Evolutionary conservation across 2,888 invertebrate species (phyloP).

Genomic region (Pseudococcus longispinus): DNA sequence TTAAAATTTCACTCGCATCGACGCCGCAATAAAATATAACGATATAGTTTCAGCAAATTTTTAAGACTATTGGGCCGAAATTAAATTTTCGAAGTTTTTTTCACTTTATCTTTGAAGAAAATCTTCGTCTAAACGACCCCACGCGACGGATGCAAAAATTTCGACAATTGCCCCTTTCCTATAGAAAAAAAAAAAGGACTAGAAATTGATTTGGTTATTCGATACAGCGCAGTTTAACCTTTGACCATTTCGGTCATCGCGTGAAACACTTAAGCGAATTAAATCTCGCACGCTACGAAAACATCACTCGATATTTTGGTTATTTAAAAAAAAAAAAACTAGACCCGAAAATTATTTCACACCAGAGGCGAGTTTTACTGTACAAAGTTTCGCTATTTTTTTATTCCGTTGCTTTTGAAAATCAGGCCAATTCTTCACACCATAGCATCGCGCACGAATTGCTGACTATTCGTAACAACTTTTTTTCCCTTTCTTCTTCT

Average conservation of each 20-base stretch:
- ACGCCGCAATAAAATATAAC: neutral
- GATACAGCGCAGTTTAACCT: neutral
- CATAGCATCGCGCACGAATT: neutral
- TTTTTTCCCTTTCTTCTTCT: neutral
- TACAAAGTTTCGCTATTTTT: neutral
- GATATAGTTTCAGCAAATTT: neutral
- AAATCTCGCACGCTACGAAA: constrained; percentile 1
- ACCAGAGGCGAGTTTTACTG: neutral
- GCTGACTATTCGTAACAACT: neutral
- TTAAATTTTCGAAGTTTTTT: neutral
- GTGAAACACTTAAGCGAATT: constrained; percentile 21
- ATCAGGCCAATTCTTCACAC: constrained; percentile 22
- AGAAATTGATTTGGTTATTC: neutral
- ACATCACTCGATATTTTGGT: neutral
- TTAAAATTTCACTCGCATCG: neutral
- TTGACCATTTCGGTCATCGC: constrained; percentile 11
- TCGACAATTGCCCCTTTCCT: neutral
- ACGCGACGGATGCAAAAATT: neutral
- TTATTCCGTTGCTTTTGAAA: neutral
- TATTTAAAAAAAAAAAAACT: neutral
- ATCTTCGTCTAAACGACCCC: neutral
- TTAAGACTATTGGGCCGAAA: neutral
- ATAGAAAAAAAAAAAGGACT: neutral
- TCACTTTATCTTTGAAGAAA: neutral
- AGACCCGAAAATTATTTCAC: constrained; percentile 16